Evolutionary conservation across 2,797 vertebrate species (phyloP), one percentile per base, ranked within the genome.

Genomic region (Taeniopygia guttata): DNA sequence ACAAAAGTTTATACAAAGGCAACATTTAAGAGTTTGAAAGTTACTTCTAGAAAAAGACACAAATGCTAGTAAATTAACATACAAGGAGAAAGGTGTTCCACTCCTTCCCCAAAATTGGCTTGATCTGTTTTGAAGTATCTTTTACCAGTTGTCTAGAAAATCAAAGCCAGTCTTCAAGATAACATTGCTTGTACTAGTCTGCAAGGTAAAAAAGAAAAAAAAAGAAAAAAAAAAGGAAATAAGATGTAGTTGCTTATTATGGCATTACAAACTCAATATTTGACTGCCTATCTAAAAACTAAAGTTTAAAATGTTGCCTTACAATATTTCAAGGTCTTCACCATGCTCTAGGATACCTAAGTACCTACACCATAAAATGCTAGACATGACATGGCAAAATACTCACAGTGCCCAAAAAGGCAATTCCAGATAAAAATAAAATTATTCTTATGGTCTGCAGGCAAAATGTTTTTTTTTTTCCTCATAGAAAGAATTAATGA

Each of bases 91-190:
- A 80, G 32, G 40, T 66, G 46, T 66, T 92, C 81, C 74, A 77
- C 54, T 84, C 89, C 87, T 94, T 93, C 81, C 51, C 52, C 82
- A 19, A 79, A 79, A 92, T n/a, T 80, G 36, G 48, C 92, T 62
- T 30, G 36, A 93, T 91, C 51, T 75, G 76, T 74, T 87, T 51
- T 62, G 79, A 89, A 91, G 67, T 38, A 82, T 79, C 73, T 96
- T 95, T 98, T 99, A 99, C 99, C 99, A 99, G 97, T 99, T 99
- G 98, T 99, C 99, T 93, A 99, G 97, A 97, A 99, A 99, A 97
- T 99, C 99, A 88, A 99, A 99, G 79, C 99, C 99, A 2, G 99
- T 99, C 99, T 99, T 99, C 98, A 99, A 98, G 97, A 99, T 97
- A 96, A 93, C 97, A 93, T 92, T 99, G 97, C 98, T 99, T 26